A percentile compares a stretch with the other conserved stretches of the same genome.
Evolutionary conservation across 2,797 vertebrate species (phyloP).

Genomic region (Cygnus olor): DNA sequence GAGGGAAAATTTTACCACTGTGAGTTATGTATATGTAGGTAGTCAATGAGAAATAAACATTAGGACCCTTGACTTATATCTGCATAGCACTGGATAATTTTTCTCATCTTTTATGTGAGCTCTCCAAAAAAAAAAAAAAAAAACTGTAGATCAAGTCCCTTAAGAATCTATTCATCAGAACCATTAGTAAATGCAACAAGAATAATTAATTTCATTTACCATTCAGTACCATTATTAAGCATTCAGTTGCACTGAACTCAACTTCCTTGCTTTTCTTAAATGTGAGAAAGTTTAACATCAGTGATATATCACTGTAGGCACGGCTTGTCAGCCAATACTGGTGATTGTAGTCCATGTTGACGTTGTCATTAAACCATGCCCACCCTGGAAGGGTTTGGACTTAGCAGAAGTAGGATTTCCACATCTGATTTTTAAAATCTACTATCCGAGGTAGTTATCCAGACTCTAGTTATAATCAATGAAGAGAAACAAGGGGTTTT

Average conservation of each 20-base stretch:
- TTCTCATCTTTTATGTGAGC: background rate
- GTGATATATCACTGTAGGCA: background rate
- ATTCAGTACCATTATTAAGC: conserved; percentile 6
- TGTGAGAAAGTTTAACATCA: background rate
- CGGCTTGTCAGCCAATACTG: background rate
- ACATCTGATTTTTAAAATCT: background rate
- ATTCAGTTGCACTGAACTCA: background rate
- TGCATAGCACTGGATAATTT: background rate
- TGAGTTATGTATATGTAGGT: background rate
- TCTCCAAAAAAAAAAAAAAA: background rate
- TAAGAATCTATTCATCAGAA: background rate
- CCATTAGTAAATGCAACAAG: conserved; percentile 2
- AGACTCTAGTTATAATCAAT: background rate
- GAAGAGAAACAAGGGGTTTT: background rate
- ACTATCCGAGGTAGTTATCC: background rate
- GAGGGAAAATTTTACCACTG: background rate
- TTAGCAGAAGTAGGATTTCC: background rate
- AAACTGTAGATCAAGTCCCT: background rate
- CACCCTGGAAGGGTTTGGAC: background rate
- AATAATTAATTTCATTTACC: conserved; percentile 11
- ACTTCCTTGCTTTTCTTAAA: background rate
- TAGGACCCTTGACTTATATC: background rate
- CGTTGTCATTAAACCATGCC: background rate
- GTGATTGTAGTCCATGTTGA: background rate
- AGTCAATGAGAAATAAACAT: background rate